Conservation (phyloP, 1,140 invertebrate species). For the Drosophila mayri region DNA sequence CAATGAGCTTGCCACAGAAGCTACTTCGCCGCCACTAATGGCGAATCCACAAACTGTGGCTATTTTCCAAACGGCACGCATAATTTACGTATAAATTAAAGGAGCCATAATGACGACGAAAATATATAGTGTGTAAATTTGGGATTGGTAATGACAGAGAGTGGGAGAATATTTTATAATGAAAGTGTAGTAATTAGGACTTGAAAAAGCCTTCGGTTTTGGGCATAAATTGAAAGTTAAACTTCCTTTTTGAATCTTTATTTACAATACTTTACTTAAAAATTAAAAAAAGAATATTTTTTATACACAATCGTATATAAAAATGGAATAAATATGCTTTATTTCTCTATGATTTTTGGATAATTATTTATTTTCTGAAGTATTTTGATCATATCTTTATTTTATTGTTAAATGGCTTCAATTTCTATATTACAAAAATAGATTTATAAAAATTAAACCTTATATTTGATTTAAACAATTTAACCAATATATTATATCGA, state of each 20-base stretch:
- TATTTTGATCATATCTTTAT: too few species aligned
- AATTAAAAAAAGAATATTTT: neutral
- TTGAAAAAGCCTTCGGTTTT: neutral
- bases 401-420: too few species aligned
- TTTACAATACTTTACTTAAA: neutral
- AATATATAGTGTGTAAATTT: slow-evolving; percentile 16
- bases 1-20: slow-evolving; percentile 31
- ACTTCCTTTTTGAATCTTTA: neutral
- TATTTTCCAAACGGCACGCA: slow-evolving; percentile 66
- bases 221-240: neutral
- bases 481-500: too few species aligned
- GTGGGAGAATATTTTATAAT: too few species aligned
- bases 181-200: neutral
- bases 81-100: slow-evolving; percentile 62
- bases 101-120: slow-evolving; percentile 40
- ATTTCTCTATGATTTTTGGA: neutral
- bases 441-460: too few species aligned
- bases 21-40: slow-evolving; percentile 40
- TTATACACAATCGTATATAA: neutral
- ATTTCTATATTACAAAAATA: too few species aligned
- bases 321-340: neutral
- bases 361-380: neutral
- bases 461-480: too few species aligned
- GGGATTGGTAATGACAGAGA: neutral
- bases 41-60: slow-evolving; percentile 50